These are phyloP conservation scores for Drosophila nigricruria DNA, from an alignment of 2,888 invertebrate species.

Conservation along the genomic window DNA sequence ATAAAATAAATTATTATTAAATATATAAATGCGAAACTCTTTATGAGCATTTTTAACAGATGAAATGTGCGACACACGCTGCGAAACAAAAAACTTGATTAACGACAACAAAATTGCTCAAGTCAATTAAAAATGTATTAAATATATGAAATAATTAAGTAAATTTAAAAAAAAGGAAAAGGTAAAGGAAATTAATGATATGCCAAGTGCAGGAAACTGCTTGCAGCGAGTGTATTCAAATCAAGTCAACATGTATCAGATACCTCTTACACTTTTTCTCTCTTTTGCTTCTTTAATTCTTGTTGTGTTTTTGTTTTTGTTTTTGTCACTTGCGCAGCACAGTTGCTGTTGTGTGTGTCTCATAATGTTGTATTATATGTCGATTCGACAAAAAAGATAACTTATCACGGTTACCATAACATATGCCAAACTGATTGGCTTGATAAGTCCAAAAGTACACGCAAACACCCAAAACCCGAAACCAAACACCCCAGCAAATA, in stretches of 20 bases:
- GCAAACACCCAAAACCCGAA: slow-evolving; percentile 33
- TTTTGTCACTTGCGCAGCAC: slow-evolving; percentile 22
- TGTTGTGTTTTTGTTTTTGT: slow-evolving; percentile 4
- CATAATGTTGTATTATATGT: slow-evolving; percentile 64
- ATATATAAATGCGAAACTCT: slow-evolving; percentile 5
- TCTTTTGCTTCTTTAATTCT: background rate
- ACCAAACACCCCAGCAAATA: slow-evolving; percentile 37
- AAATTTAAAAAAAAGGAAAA: background rate
- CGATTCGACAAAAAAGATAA: slow-evolving; percentile 69
- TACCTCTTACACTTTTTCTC: background rate
- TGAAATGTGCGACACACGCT: background rate
- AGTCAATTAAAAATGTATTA: background rate
- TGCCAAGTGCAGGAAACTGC: slow-evolving; percentile 1
- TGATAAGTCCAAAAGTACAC: slow-evolving; percentile 55
- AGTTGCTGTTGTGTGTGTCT: slow-evolving; percentile 43
- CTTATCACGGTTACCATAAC: slow-evolving; percentile 63
- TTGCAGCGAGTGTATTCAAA: slow-evolving; percentile 2
- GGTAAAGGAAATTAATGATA: background rate
- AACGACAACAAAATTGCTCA: background rate
- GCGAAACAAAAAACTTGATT: background rate
- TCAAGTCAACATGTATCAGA: background rate
- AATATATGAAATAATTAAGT: background rate
- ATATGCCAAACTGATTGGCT: slow-evolving; percentile 75
- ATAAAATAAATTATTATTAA: background rate
- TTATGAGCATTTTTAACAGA: background rate